A percentile compares a stretch with the other conserved stretches of the same genome.
Conservation (phyloP, 2,113 vertebrate species). For the Piliocolobus tephrosceles region DNA sequence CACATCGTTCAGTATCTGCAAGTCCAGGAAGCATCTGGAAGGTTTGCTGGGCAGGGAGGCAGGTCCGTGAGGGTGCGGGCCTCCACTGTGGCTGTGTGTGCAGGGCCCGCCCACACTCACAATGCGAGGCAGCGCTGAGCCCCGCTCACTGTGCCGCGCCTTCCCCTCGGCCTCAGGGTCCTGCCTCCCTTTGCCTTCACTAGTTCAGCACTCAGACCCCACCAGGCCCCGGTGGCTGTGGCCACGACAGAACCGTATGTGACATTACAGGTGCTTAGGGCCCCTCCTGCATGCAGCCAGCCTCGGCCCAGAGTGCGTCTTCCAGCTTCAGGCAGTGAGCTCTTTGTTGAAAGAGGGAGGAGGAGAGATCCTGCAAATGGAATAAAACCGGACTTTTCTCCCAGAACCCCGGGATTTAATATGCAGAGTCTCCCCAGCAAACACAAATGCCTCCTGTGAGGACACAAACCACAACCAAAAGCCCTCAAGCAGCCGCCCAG, state of each 20-base stretch:
- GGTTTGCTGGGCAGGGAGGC: neutral
- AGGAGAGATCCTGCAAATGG: fast-evolving
- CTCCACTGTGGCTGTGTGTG: too few relatives aligned
- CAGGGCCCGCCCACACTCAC: too few relatives aligned
- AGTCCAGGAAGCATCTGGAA: neutral
- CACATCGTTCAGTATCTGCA: neutral
- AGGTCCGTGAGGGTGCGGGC: too few relatives aligned
- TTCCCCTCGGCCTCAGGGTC: too few relatives aligned
- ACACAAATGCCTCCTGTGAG: neutral
- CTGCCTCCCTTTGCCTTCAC: too few relatives aligned
- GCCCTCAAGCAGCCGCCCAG: neutral
- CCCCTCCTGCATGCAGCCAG: too few relatives aligned
- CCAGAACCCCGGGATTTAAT: neutral
- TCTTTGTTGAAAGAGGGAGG: neutral
- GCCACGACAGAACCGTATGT: too few relatives aligned
- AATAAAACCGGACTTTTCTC: neutral
- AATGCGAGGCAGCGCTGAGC: too few relatives aligned
- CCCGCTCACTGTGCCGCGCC: too few relatives aligned
- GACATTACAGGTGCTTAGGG: too few relatives aligned
- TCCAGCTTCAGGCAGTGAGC: neutral
- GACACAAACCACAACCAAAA: neutral
- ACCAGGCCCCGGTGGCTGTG: fast-evolving
- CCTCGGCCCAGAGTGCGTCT: too few relatives aligned
- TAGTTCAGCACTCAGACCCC: too few relatives aligned
- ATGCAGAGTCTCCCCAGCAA: neutral